A percentile compares a stretch with the other conserved stretches of the same genome.
Conservation (phyloP, 2,113 vertebrate species). For the Ginglymostoma cirratum region DNA sequence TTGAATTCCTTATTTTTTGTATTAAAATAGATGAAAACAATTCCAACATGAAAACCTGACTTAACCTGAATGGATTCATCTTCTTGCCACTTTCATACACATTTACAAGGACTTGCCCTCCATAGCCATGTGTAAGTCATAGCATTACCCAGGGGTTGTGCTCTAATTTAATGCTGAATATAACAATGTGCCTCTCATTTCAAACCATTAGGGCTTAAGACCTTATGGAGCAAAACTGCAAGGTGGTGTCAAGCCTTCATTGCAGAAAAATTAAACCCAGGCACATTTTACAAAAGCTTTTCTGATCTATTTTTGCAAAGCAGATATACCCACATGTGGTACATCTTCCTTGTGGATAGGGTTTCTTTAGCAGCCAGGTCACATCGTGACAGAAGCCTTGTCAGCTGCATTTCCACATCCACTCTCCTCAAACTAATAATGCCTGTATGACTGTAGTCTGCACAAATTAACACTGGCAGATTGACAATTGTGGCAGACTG, state of each 20-base stretch:
- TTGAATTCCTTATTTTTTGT: not conserved
- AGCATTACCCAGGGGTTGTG: not conserved
- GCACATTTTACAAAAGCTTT: not conserved
- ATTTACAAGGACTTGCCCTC: not conserved
- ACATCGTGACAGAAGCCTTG: not conserved
- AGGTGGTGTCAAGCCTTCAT: not conserved
- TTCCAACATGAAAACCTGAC: not conserved
- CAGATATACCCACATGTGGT: not conserved
- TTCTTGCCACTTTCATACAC: not conserved
- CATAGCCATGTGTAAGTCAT: not conserved
- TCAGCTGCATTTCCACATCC: not conserved
- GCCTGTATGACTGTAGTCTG: not conserved
- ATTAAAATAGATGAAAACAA: not conserved
- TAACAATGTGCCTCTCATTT: not conserved
- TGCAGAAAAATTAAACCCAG: not conserved
- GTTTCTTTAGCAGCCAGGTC: not conserved
- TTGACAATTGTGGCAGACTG: conserved; percentile 11
- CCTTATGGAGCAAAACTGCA: not conserved
- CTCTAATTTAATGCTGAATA: not conserved
- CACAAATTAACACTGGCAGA: not conserved
- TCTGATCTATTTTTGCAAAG: not conserved
- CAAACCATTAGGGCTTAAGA: not conserved
- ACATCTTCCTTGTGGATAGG: not conserved
- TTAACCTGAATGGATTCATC: not conserved
- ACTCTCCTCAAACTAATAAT: not conserved